Conservation (phyloP, 2,113 vertebrate genomes). For the Megatriorchis doriae region DNA sequence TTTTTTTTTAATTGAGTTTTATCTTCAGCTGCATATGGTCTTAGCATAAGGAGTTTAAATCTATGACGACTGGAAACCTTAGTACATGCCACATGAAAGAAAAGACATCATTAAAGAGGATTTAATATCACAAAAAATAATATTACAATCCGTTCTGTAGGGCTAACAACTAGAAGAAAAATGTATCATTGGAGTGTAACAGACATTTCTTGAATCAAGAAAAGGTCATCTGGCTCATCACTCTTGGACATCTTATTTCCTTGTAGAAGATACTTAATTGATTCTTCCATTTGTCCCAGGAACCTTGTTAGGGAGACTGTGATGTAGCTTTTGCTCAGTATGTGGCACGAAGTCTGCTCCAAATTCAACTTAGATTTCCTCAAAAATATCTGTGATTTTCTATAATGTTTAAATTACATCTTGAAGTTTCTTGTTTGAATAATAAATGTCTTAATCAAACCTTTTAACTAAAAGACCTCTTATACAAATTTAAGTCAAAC, state of each 20-base stretch:
- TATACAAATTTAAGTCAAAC: background rate
- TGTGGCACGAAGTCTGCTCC: background rate
- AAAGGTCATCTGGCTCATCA: background rate
- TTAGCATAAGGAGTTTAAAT: background rate
- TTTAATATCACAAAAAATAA: background rate
- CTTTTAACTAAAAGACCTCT: background rate
- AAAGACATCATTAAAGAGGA: background rate
- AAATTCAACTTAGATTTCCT: background rate
- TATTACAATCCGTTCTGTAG: background rate
- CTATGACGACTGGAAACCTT: background rate
- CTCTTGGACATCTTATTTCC: background rate
- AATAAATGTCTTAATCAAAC: background rate
- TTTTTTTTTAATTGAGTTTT: background rate
- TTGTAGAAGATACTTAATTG: background rate
- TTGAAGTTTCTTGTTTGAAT: background rate
- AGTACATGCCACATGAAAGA: background rate
- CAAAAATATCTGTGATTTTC: background rate
- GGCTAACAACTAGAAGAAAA: background rate
- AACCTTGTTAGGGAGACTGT: background rate
- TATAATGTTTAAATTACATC: background rate
- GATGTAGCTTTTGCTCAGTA: background rate
- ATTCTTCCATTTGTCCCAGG: background rate
- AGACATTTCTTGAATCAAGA: background rate
- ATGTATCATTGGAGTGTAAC: background rate
- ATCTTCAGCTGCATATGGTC: background rate